Conservation (phyloP, 2,113 vertebrate species). For the Hydropotes inermis region DNA sequence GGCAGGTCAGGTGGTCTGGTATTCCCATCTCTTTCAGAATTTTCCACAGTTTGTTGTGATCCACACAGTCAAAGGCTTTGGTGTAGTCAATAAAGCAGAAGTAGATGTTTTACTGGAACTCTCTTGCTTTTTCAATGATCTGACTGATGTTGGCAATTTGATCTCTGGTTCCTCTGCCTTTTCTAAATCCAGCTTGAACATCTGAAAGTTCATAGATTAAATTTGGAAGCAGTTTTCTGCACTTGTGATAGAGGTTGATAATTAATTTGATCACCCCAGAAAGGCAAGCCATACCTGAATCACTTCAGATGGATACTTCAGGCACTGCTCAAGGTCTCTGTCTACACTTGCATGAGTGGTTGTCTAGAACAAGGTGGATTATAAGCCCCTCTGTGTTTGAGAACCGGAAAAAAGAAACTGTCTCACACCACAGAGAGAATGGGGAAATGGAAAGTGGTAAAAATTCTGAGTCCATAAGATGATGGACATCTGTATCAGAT, state of each 20-base stretch:
- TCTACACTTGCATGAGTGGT: not conserved
- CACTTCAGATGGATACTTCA: not conserved
- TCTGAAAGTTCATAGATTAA: not conserved
- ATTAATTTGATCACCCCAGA: not conserved
- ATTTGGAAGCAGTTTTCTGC: not conserved
- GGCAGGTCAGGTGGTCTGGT: not conserved
- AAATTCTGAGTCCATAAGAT: not conserved
- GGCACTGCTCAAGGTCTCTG: not conserved
- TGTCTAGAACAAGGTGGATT: not conserved
- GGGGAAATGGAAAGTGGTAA: not conserved
- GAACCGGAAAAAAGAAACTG: not conserved
- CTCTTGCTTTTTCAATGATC: not conserved
- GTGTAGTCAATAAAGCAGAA: not conserved
- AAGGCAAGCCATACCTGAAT: not conserved
- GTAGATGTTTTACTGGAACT: not conserved
- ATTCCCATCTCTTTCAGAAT: not conserved
- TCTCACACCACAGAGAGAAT: not conserved
- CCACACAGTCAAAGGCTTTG: not conserved
- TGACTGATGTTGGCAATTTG: not conserved
- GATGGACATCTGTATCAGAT: not conserved
- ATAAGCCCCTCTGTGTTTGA: not conserved
- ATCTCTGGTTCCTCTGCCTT: not conserved
- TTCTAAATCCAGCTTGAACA: not conserved
- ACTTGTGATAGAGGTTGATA: not conserved
- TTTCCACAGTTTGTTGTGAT: not conserved